Conservation (phyloP, 1,140 invertebrate species). For the Heliothis subflexa region DNA sequence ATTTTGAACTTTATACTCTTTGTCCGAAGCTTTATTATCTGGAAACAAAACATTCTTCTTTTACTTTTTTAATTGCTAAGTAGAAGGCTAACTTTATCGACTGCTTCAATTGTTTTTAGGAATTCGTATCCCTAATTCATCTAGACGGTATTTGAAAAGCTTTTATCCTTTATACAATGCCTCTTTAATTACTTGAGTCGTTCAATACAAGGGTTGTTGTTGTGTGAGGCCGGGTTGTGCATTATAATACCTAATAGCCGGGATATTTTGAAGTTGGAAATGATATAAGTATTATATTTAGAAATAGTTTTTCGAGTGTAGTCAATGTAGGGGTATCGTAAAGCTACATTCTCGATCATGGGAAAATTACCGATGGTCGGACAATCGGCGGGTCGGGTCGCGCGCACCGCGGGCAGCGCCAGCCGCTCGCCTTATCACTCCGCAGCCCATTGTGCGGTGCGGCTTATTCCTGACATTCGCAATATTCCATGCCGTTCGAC, state of each 20-base stretch:
- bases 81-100: slow-evolving; percentile 71
- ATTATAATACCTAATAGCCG: slow-evolving; percentile 9
- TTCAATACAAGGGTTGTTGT: slow-evolving; percentile 2
- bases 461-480: slow-evolving; percentile 68
- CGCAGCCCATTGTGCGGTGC: slow-evolving; percentile 65
- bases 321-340: slow-evolving; percentile 45
- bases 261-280: slow-evolving; percentile 19
- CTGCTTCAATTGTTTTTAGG: slow-evolving; percentile 70
- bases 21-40: slow-evolving; percentile 66
- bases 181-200: slow-evolving; percentile 35
- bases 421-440: slow-evolving; percentile 62
- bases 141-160: slow-evolving; percentile 37
- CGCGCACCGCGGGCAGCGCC: slow-evolving; percentile 52
- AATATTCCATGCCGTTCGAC: slow-evolving; percentile 73
- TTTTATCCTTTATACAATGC: slow-evolving; percentile 40
- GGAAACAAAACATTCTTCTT: slow-evolving; percentile 62
- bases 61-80: slow-evolving; percentile 81
- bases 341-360: slow-evolving; percentile 61
- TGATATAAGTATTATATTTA: slow-evolving; percentile 60
- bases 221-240: not conserved
- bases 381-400: slow-evolving; percentile 60
- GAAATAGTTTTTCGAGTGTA: slow-evolving; percentile 54
- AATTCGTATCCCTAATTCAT: slow-evolving; percentile 46
- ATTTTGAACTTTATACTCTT: slow-evolving; percentile 68
- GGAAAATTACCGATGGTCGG: slow-evolving; percentile 68